phyloP scores from a whole-genome alignment of 2,888 invertebrate species.

The Lepeophtheirus nordmannii region DNA sequence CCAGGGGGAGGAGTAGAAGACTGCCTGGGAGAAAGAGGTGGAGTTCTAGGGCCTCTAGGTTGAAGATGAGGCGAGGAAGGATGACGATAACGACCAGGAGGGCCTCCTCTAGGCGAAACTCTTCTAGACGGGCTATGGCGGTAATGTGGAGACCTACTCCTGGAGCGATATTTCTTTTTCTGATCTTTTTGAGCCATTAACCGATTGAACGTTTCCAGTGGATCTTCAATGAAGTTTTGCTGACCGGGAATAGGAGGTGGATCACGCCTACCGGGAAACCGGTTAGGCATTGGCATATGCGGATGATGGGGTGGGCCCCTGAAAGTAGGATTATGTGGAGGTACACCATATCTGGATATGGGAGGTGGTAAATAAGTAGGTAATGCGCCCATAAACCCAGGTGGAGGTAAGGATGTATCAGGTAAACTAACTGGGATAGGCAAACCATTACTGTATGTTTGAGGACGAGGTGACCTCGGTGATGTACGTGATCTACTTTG shows the following conservation, averaged over 20 bases:
- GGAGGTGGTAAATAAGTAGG: background rate
- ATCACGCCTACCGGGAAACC: too few relatives aligned
- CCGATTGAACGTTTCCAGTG: slow-evolving; percentile 68
- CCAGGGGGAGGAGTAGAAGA: background rate
- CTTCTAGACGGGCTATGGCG: background rate
- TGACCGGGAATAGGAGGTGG: background rate
- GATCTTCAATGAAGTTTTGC: slow-evolving; percentile 49
- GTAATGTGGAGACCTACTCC: background rate
- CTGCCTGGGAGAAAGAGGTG: background rate
- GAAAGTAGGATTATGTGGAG: background rate
- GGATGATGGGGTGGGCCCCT: background rate
- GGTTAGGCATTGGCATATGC: background rate
- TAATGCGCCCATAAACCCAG: slow-evolving; percentile 13
- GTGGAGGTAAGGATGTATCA: slow-evolving; percentile 16
- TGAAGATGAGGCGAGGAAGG: background rate
- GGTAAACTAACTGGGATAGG: slow-evolving; percentile 18
- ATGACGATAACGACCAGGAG: slow-evolving; percentile 1
- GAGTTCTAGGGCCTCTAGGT: background rate
- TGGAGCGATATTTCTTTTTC: background rate
- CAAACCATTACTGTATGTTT: background rate
- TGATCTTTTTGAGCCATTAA: slow-evolving; percentile 65
- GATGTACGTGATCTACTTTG: background rate
- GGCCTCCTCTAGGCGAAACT: background rate
- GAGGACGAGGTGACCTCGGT: background rate
- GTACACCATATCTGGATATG: background rate